These are phyloP conservation scores for Panagrolaimus sp. DNA, from an alignment of 1,140 invertebrate species.

Conservation along the genomic window DNA sequence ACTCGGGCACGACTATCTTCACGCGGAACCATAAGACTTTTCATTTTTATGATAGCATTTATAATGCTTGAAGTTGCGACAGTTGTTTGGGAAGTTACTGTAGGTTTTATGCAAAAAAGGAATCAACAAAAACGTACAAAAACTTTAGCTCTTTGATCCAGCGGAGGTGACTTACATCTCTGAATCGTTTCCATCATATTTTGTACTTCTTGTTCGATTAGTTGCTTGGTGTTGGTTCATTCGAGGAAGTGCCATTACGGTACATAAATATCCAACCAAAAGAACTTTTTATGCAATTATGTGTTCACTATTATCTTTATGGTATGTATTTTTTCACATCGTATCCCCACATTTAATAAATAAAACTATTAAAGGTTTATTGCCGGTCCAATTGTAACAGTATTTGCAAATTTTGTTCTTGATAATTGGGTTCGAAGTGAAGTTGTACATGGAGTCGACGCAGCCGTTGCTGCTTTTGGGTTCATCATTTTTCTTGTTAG, in stretches of 20 bases:
- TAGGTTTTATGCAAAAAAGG: neutral
- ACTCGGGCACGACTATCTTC: slow-evolving; percentile 4
- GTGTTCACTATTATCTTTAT: slow-evolving; percentile 1
- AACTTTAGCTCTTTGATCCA: neutral
- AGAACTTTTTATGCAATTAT: slow-evolving; percentile 1
- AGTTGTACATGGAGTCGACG: slow-evolving; percentile 72
- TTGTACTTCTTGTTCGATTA: neutral
- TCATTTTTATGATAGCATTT: slow-evolving; percentile 10
- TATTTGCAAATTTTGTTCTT: slow-evolving; percentile 75
- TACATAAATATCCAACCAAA: slow-evolving; percentile 3
- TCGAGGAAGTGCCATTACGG: slow-evolving; percentile 1
- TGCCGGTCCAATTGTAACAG: slow-evolving; percentile 72
- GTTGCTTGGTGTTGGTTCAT: slow-evolving; percentile 1
- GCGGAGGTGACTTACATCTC: slow-evolving; percentile 1
- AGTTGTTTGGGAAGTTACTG: slow-evolving; percentile 3
- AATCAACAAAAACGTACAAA: neutral
- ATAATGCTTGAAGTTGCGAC: neutral
- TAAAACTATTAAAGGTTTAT: slow-evolving; percentile 66
- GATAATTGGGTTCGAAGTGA: slow-evolving; percentile 84
- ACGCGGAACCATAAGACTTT: neutral
- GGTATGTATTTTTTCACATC: neutral
- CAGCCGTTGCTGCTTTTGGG: slow-evolving; percentile 71
- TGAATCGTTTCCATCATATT: slow-evolving; percentile 1
- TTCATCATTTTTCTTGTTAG: slow-evolving; percentile 4
- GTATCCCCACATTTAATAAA: neutral